Conservation (phyloP, 2,797 vertebrate species). For the Scomberomorus guttatus region DNA sequence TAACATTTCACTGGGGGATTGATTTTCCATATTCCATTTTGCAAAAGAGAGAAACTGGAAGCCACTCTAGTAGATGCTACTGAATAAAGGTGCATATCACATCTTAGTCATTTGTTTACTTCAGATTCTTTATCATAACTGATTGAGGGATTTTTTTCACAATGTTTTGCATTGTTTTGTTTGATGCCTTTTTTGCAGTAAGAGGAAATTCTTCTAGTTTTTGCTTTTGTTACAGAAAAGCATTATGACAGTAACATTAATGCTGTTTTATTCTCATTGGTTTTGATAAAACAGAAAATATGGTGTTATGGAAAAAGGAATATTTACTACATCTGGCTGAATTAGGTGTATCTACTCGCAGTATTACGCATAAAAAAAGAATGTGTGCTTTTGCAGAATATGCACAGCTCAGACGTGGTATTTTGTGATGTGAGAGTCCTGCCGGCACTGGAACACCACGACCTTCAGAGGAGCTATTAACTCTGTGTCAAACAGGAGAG, state of each 20-base stretch:
- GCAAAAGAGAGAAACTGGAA: slow-evolving; percentile 35
- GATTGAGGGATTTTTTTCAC: slow-evolving; percentile 1
- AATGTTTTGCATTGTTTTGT: too few species aligned
- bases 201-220: neutral
- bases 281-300: slow-evolving; percentile 4
- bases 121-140: slow-evolving; percentile 11
- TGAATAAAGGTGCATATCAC: slow-evolving; percentile 25
- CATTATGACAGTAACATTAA: neutral
- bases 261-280: neutral
- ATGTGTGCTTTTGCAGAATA: slow-evolving; percentile 7
- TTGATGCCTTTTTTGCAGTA: neutral
- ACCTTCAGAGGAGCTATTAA: slow-evolving; percentile 37
- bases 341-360: neutral
- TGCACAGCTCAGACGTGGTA: neutral
- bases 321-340: slow-evolving; percentile 6
- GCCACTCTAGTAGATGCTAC: slow-evolving; percentile 11
- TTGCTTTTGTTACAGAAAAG: neutral
- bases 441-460: slow-evolving; percentile 13
- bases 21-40: slow-evolving; percentile 37
- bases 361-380: neutral
- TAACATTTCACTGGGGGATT: slow-evolving; percentile 42
- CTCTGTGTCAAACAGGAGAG: slow-evolving; percentile 1
- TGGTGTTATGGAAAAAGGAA: neutral
- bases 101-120: slow-evolving; percentile 23
- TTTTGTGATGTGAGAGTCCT: slow-evolving; percentile 27